Evolutionary conservation across 64 coral and sea anemone species (phyloP).

Genomic region (Pachyseris speciosa): DNA sequence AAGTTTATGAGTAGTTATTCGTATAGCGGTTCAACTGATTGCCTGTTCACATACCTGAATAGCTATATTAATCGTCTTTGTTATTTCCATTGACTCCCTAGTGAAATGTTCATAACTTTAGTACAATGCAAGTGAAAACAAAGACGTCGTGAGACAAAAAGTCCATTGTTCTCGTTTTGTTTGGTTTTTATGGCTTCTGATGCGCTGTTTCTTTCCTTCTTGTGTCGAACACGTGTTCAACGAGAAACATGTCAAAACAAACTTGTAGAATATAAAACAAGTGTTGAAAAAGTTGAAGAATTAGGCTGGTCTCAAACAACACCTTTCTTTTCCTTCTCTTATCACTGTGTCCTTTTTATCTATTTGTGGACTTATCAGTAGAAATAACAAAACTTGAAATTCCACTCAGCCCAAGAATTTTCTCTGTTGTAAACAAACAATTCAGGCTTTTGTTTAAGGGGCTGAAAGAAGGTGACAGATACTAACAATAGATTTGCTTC

Average conservation of each 20-base stretch:
- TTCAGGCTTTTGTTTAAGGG: background rate
- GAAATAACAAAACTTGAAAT: conserved; percentile 22
- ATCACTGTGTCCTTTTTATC: background rate
- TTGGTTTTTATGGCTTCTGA: background rate
- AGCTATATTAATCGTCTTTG: conserved; percentile 20
- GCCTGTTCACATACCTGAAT: background rate
- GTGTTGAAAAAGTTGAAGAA: background rate
- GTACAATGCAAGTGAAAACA: conserved; percentile 10
- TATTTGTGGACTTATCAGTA: conserved; percentile 11
- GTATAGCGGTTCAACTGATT: background rate
- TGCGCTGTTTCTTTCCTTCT: background rate
- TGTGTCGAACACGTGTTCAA: background rate
- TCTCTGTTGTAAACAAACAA: conserved; percentile 26
- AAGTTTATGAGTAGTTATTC: background rate
- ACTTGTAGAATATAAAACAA: conserved; percentile 16
- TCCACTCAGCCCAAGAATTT: conserved; percentile 38
- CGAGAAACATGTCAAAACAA: conserved; percentile 29
- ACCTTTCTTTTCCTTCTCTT: background rate
- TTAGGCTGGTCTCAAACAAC: background rate
- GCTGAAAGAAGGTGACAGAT: conserved; percentile 7
- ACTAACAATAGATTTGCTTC: conserved; percentile 31
- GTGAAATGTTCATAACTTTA: conserved; percentile 12
- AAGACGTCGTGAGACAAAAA: conserved; percentile 13
- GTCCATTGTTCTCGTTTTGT: conserved; percentile 21
- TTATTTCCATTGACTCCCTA: conserved; percentile 26